Evolutionary conservation across 2,888 invertebrate species (phyloP).

Genomic region (Dione juno): DNA sequence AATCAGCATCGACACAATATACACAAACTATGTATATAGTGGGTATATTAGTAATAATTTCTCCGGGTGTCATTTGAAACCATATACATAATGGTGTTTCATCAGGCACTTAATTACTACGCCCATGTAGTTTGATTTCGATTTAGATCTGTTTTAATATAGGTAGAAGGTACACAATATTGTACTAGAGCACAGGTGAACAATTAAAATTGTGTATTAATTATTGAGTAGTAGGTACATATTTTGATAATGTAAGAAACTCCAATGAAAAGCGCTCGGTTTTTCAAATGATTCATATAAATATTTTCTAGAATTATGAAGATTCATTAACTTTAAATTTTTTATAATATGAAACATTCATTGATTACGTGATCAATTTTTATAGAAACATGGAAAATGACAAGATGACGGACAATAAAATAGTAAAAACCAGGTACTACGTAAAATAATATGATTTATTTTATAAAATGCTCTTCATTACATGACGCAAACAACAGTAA

Average conservation of each 20-base stretch:
- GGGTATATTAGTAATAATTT: too few relatives aligned
- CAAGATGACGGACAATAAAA: slow-evolving; percentile 8
- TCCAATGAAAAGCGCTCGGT: too few relatives aligned
- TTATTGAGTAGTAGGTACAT: too few relatives aligned
- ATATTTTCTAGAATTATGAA: not conserved
- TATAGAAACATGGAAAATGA: not conserved
- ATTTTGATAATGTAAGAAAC: too few relatives aligned
- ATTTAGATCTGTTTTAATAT: too few relatives aligned
- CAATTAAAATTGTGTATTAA: not conserved
- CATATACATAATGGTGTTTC: not conserved
- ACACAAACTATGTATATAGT: too few relatives aligned
- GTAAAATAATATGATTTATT: slow-evolving; percentile 22
- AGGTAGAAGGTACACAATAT: too few relatives aligned
- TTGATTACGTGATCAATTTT: slow-evolving; percentile 4
- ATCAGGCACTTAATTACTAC: not conserved
- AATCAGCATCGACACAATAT: too few relatives aligned
- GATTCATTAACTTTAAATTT: not conserved
- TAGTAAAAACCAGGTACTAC: slow-evolving; percentile 8
- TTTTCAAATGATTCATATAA: too few relatives aligned
- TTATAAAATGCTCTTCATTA: not conserved
- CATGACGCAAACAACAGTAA: not conserved
- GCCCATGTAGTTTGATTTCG: too few relatives aligned
- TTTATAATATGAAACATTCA: not conserved
- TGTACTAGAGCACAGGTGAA: not conserved
- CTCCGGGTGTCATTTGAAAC: not conserved